Evolutionary conservation across 2,888 invertebrate genomes (phyloP).

Genomic region (Anodontia alba): DNA sequence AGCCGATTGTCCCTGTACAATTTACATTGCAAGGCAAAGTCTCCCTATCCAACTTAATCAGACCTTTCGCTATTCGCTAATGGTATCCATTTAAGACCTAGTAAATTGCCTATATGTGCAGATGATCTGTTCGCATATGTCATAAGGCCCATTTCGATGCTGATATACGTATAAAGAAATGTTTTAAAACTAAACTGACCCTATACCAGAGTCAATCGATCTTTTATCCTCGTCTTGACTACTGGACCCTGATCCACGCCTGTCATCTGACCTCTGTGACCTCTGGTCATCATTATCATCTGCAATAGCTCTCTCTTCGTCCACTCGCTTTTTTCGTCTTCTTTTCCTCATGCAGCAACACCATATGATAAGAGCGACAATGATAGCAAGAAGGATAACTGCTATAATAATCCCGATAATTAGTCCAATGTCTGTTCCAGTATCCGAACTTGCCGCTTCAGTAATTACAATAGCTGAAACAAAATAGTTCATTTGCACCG

Average conservation of each 20-base stretch:
- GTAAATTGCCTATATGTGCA: too few species aligned
- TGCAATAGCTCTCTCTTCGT: neutral
- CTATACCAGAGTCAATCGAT: constrained; percentile 55
- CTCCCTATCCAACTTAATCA: too few species aligned
- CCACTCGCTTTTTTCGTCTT: constrained; percentile 21
- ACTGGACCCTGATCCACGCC: neutral
- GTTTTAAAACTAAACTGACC: constrained; percentile 34
- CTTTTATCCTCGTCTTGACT: constrained; percentile 31
- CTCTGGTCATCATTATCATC: constrained; percentile 18
- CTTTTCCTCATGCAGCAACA: constrained; percentile 48
- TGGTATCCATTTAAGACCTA: too few species aligned
- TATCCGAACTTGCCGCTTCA: too few species aligned
- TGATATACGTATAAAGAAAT: too few species aligned
- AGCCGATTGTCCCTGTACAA: too few species aligned
- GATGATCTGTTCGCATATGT: too few species aligned
- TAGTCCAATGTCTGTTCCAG: neutral
- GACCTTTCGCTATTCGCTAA: too few species aligned
- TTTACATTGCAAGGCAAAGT: too few species aligned
- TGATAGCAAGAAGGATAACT: constrained; percentile 29
- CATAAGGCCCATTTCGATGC: too few species aligned
- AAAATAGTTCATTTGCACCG: neutral
- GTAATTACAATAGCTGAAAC: neutral
- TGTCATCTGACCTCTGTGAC: neutral
- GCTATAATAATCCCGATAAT: neutral
- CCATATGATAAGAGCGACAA: constrained; percentile 51